Conservation (phyloP, 2,113 vertebrate species). For the Todiramphus chloris region DNA sequence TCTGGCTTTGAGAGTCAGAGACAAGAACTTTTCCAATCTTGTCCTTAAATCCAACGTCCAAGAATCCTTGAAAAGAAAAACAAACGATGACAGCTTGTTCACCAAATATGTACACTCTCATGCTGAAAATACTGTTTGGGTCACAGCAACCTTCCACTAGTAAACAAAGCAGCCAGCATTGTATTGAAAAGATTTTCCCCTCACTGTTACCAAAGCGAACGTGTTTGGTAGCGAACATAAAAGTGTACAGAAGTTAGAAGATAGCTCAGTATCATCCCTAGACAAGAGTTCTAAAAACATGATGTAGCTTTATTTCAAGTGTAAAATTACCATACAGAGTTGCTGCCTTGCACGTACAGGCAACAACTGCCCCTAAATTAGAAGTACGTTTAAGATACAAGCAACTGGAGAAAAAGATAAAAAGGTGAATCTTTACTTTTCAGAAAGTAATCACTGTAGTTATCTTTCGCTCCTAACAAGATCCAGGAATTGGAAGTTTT, state of each 20-base stretch:
- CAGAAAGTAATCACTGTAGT: not conserved
- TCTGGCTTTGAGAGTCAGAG: slow-evolving; percentile 80
- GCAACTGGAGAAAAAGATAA: not conserved
- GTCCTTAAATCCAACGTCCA: slow-evolving; percentile 87
- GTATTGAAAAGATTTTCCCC: not conserved
- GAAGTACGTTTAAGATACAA: not conserved
- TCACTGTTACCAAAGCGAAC: not conserved
- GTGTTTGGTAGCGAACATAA: not conserved
- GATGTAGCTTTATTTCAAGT: not conserved
- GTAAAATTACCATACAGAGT: not conserved
- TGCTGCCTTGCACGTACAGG: not conserved
- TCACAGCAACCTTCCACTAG: not conserved
- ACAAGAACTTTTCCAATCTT: slow-evolving; percentile 86
- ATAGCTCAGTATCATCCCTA: not conserved
- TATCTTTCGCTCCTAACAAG: not conserved
- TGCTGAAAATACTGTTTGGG: not conserved
- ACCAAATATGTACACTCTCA: not conserved
- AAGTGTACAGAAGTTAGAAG: not conserved
- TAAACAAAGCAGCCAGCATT: not conserved
- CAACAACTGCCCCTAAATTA: not conserved
- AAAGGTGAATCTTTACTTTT: not conserved
- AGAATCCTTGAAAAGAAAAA: slow-evolving; percentile 82
- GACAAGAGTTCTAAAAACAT: not conserved
- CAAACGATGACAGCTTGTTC: not conserved
- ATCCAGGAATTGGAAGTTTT: not conserved